These are phyloP conservation scores for Drosophila neoperkinsi DNA, from an alignment of 2,888 invertebrate species.

Conservation along the genomic window DNA sequence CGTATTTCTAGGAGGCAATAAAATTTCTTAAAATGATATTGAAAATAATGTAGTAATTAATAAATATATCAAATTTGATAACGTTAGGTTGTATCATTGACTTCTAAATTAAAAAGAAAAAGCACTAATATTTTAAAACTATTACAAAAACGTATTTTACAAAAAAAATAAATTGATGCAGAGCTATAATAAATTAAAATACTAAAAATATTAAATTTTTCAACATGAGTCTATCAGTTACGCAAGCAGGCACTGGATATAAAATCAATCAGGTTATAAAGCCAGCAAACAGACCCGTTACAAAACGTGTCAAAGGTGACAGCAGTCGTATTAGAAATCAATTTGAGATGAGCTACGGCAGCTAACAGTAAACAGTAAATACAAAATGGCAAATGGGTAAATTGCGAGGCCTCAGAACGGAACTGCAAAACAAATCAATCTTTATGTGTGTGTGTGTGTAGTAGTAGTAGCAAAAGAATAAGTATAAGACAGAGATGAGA, in stretches of 20 bases:
- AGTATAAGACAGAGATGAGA: conserved; percentile 1
- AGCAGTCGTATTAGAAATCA: conserved; percentile 71
- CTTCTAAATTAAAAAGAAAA: no score
- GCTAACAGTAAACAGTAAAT: conserved; percentile 68
- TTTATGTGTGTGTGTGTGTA: conserved; percentile 13
- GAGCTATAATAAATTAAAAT: background rate
- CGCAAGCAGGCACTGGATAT: conserved; percentile 12
- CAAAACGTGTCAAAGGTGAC: conserved; percentile 74
- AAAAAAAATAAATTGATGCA: background rate
- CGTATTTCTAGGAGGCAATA: background rate
- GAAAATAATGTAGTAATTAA: background rate
- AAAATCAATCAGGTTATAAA: conserved; percentile 52
- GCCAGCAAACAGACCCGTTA: conserved; percentile 53
- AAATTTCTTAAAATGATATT: background rate
- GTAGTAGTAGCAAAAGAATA: conserved; percentile 1
- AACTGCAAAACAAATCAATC: conserved; percentile 74
- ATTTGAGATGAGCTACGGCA: conserved; percentile 66
- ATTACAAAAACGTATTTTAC: no score
- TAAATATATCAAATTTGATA: no score
- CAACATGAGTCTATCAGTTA: conserved; percentile 6
- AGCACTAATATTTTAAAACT: no score
- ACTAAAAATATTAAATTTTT: background rate
- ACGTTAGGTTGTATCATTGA: background rate
- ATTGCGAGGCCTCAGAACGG: conserved; percentile 53
- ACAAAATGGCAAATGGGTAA: conserved; percentile 43